phyloP scores from a whole-genome alignment of 2,888 invertebrate genomes.

The Melanostoma mellinum region DNA sequence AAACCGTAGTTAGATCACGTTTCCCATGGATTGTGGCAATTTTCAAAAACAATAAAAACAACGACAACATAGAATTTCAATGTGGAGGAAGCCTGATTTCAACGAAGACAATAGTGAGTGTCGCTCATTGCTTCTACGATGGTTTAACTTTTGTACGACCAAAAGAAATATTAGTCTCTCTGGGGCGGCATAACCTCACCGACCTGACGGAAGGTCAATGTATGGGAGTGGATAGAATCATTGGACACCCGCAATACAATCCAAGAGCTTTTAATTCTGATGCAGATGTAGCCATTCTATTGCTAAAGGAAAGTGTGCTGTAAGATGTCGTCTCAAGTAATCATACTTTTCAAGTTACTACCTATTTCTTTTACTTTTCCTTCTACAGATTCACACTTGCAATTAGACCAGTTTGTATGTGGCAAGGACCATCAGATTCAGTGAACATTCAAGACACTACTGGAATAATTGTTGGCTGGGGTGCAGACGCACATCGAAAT shows the following conservation, averaged over 20 bases:
- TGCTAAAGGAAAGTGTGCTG: constrained; percentile 78
- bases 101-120: constrained; percentile 77
- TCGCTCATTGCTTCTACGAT: constrained; percentile 81
- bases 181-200: constrained; percentile 79
- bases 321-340: constrained; percentile 58
- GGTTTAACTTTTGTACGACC: constrained; percentile 15
- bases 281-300: constrained; percentile 83
- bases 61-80: constrained; percentile 76
- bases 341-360: not conserved
- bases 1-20: constrained; percentile 80
- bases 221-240: constrained; percentile 72
- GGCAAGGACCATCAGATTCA: constrained; percentile 77
- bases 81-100: constrained; percentile 79
- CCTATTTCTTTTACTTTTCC: not conserved
- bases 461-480: constrained; percentile 84
- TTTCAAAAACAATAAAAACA: constrained; percentile 81
- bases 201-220: constrained; percentile 77
- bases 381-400: constrained; percentile 74
- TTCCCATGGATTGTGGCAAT: constrained; percentile 87
- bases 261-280: constrained; percentile 78
- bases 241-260: constrained; percentile 81
- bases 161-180: constrained; percentile 74
- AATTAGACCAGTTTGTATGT: constrained; percentile 78
- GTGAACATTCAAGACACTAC: constrained; percentile 78
- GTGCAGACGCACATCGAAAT: constrained; percentile 78